Evolutionary conservation across 2,888 invertebrate genomes (phyloP).

Genomic region (Netelia fuscicornis): DNA sequence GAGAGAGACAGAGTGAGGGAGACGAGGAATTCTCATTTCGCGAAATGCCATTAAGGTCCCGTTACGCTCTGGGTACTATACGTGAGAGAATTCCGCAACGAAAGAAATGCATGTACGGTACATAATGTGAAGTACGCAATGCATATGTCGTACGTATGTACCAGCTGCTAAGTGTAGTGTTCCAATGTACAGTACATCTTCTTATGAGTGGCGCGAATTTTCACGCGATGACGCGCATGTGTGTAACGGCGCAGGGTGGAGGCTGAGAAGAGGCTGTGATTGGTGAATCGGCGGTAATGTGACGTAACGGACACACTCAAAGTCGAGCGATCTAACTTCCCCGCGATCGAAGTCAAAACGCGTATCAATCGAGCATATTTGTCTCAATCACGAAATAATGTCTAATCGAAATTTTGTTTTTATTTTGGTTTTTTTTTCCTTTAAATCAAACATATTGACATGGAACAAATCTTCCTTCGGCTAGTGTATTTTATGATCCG

Average conservation of each 20-base stretch:
- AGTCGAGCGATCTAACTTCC: too few species aligned
- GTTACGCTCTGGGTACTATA: constrained; percentile 62
- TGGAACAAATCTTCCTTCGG: neutral
- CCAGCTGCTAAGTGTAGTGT: neutral
- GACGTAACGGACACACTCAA: too few species aligned
- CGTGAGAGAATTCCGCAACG: constrained; percentile 68
- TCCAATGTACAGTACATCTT: neutral
- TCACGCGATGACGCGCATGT: neutral
- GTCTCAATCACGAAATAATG: too few species aligned
- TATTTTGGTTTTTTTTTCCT: too few species aligned
- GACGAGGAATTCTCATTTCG: constrained; percentile 66
- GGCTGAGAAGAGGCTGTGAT: too few species aligned
- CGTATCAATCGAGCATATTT: too few species aligned
- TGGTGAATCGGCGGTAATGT: too few species aligned
- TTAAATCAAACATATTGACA: neutral
- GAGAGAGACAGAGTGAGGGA: constrained; percentile 45
- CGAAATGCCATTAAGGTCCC: constrained; percentile 62
- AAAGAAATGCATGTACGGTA: constrained; percentile 54
- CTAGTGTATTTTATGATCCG: too few species aligned
- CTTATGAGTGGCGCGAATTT: neutral
- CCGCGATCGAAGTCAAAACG: too few species aligned
- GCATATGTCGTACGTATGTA: constrained; percentile 38
- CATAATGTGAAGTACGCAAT: constrained; percentile 47
- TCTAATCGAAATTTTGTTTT: too few species aligned
- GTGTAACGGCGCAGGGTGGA: too few species aligned